Evolutionary conservation across 2,888 invertebrate genomes (phyloP).

Genomic region (Chelonus formosanus): DNA sequence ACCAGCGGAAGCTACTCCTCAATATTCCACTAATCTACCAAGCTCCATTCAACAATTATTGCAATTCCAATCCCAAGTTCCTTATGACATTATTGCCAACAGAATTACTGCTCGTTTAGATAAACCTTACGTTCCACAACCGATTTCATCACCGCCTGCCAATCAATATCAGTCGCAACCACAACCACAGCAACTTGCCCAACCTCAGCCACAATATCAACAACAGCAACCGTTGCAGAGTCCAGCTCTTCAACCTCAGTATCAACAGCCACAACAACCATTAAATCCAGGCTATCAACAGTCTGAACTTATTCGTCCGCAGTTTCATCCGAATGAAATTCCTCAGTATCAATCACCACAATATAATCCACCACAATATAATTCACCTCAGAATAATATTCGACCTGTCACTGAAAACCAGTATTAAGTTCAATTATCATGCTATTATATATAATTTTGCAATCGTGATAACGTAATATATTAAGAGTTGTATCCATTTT

Average conservation of each 20-base stretch:
- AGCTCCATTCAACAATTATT: constrained; percentile 42
- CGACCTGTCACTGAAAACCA: constrained; percentile 55
- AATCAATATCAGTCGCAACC: constrained; percentile 18
- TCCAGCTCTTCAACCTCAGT: constrained; percentile 18
- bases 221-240: constrained; percentile 31
- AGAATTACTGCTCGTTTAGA: constrained; percentile 52
- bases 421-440: constrained; percentile 43
- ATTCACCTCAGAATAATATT: constrained; percentile 38
- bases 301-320: constrained; percentile 24
- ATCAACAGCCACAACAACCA: constrained; percentile 25
- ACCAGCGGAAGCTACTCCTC: constrained; percentile 41
- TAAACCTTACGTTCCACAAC: constrained; percentile 59
- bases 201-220: constrained; percentile 35
- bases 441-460: not conserved
- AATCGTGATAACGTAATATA: no score
- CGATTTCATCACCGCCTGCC: constrained; percentile 38
- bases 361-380: constrained; percentile 38
- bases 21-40: constrained; percentile 44
- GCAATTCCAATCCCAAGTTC: constrained; percentile 45
- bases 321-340: constrained; percentile 31
- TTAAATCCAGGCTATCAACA: not conserved
- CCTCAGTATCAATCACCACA: constrained; percentile 18
- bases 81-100: constrained; percentile 57
- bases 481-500: no score
- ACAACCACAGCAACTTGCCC: constrained; percentile 1